Conservation (phyloP, 2,113 vertebrate genomes). For the Pelvicachromis taeniatus region DNA sequence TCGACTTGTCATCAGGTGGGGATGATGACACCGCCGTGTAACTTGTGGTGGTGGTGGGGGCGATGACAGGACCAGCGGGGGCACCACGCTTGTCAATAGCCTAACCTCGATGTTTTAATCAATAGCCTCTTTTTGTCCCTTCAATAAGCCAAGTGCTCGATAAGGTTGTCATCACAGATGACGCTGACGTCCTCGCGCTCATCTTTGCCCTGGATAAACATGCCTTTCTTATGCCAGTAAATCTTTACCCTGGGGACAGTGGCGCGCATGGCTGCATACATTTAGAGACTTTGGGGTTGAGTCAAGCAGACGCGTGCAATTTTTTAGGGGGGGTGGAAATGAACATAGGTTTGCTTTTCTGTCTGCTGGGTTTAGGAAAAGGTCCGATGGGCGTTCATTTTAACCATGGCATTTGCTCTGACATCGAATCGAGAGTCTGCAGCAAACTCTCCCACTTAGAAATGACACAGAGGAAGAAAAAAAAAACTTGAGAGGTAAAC, state of each 20-base stretch:
- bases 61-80: conserved; percentile 43
- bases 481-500: conserved; percentile 37
- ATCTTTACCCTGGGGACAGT: conserved; percentile 45
- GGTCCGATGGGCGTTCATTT: neutral
- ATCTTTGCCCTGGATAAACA: conserved; percentile 63
- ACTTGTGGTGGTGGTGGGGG: conserved; percentile 28
- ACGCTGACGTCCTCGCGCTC: conserved; percentile 50
- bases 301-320: neutral
- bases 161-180: conserved; percentile 71
- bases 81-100: conserved; percentile 51
- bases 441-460: neutral
- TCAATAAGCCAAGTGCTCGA: conserved; percentile 66
- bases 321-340: neutral
- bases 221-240: conserved; percentile 65
- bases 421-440: neutral
- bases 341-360: neutral
- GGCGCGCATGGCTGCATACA: conserved; percentile 56
- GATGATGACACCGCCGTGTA: conserved; percentile 48
- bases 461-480: conserved; percentile 11
- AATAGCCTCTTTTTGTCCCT: conserved; percentile 50
- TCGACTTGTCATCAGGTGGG: conserved; percentile 25
- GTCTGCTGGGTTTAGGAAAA: neutral
- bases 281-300: conserved; percentile 21
- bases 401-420: neutral
- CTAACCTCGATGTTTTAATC: conserved; percentile 64